Conservation (phyloP, 2,888 invertebrate species). For the Athrips mouffetella region DNA sequence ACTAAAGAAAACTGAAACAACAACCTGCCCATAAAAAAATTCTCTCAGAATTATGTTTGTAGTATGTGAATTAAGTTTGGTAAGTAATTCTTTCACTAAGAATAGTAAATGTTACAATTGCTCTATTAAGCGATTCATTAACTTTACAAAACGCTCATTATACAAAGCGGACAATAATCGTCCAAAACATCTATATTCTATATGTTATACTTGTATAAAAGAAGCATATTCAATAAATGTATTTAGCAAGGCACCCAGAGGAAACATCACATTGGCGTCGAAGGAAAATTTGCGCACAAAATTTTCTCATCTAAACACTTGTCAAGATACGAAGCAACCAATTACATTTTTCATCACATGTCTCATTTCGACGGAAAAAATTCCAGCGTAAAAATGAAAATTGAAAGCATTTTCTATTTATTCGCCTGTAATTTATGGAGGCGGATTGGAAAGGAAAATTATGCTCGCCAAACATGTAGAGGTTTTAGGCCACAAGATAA, state of each 20-base stretch:
- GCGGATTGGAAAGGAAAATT: conserved; percentile 12
- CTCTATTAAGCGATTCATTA: too few relatives aligned
- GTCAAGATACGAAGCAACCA: conserved; percentile 50
- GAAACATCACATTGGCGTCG: neutral
- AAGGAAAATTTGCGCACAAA: conserved; percentile 26
- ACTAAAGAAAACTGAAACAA: too few relatives aligned
- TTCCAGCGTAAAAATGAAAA: conserved; percentile 38
- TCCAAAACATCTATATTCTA: too few relatives aligned
- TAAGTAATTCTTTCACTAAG: too few relatives aligned
- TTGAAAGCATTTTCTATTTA: conserved; percentile 29
- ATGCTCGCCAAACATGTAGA: conserved; percentile 11
- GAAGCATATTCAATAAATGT: too few relatives aligned
- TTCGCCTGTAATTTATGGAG: conserved; percentile 25
- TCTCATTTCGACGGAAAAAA: conserved; percentile 49
- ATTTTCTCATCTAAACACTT: conserved; percentile 51
- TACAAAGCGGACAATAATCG: too few relatives aligned
- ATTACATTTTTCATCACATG: conserved; percentile 56
- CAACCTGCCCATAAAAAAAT: too few relatives aligned
- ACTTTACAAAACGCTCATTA: too few relatives aligned
- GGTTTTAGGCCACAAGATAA: neutral
- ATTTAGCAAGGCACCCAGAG: neutral
- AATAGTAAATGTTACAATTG: too few relatives aligned
- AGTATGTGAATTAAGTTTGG: too few relatives aligned
- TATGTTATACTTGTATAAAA: too few relatives aligned
- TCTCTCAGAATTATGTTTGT: too few relatives aligned